These are phyloP conservation scores for Amphiprion clarkii DNA, from an alignment of 2,797 vertebrate species.

Conservation along the genomic window DNA sequence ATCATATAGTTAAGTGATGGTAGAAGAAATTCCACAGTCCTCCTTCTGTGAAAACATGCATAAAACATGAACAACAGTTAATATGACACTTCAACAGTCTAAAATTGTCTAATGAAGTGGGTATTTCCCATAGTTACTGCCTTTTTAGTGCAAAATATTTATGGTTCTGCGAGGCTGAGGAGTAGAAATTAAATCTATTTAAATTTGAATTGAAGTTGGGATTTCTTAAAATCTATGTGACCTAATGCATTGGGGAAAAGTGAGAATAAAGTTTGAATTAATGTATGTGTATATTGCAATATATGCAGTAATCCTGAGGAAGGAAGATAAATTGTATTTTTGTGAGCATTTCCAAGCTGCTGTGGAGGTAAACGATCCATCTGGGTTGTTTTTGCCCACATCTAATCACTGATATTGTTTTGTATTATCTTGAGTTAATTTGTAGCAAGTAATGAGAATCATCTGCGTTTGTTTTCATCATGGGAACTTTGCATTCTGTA, in stretches of 20 bases:
- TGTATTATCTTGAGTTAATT: not conserved
- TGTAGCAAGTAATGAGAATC: not conserved
- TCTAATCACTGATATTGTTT: not conserved
- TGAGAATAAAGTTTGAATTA: no score
- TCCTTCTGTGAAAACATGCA: no score
- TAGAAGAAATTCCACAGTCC: no score
- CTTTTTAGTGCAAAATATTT: no score
- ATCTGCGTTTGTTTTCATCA: conserved; percentile 13
- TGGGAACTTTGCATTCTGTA: no score
- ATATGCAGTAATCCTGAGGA: not conserved
- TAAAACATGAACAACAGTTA: no score
- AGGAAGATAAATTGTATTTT: not conserved
- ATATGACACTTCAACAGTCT: no score
- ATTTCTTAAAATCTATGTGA: not conserved
- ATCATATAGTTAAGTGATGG: no score
- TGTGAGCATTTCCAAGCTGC: not conserved
- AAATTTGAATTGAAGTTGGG: not conserved
- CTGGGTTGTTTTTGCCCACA: not conserved
- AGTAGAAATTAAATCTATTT: not conserved
- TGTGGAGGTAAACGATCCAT: not conserved
- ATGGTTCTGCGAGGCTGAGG: no score
- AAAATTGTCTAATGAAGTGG: no score
- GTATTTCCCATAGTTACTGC: no score
- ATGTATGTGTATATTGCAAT: not conserved
- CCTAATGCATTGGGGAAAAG: no score